Percentiles rank a stretch among this genome's conserved stretches.
These are phyloP conservation scores for Eupithecia exiguata DNA, from an alignment of 2,888 invertebrate species.

Conservation along the genomic window DNA sequence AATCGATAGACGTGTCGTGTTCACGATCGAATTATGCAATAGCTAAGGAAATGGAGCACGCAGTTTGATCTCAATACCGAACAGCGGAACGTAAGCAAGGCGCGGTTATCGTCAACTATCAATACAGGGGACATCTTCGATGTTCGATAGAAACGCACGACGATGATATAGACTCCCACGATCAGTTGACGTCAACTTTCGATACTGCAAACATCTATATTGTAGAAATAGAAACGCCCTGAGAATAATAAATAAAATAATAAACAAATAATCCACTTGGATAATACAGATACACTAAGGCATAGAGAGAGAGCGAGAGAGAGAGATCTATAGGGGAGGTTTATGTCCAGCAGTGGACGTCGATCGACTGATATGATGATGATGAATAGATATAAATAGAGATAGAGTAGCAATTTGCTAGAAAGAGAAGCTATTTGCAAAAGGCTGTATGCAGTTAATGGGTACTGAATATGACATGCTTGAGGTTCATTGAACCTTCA, in stretches of 20 bases:
- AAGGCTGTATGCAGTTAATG: background rate
- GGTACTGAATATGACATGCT: background rate
- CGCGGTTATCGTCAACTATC: slow-evolving; percentile 58
- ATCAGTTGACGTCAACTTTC: background rate
- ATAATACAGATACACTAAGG: background rate
- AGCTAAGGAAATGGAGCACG: slow-evolving; percentile 67
- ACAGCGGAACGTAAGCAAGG: slow-evolving; percentile 61
- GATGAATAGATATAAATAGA: no score
- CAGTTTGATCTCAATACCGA: slow-evolving; percentile 63
- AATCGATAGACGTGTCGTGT: slow-evolving; percentile 66
- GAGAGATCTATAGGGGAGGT: no score
- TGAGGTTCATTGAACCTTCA: background rate
- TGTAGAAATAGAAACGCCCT: background rate
- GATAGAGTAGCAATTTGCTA: no score
- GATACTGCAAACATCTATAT: background rate
- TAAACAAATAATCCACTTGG: background rate
- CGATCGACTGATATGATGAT: no score
- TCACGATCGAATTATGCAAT: slow-evolving; percentile 69
- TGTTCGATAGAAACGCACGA: background rate
- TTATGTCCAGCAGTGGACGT: no score
- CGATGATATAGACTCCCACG: background rate
- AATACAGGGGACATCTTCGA: slow-evolving; percentile 25
- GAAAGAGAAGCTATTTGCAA: no score
- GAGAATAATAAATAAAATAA: no score
- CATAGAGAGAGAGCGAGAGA: no score